A percentile compares a stretch with the other conserved stretches of the same genome.
These are phyloP conservation scores for Podiceps cristatus DNA, from an alignment of 2,113 vertebrate species.

Conservation along the genomic window DNA sequence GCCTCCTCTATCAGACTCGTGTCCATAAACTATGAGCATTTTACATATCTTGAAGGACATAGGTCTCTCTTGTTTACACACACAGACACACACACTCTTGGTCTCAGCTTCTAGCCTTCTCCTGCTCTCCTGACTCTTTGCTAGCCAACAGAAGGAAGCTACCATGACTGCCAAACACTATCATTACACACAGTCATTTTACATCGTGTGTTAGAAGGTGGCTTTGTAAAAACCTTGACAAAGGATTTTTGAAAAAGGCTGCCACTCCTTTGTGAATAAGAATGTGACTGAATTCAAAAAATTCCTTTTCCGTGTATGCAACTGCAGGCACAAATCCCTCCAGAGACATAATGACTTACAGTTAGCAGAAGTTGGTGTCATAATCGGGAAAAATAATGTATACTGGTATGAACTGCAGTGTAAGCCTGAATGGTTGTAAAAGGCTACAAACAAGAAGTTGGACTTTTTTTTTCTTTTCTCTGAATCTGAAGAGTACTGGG, in stretches of 20 bases:
- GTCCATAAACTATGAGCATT: not conserved
- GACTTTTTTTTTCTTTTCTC: not conserved
- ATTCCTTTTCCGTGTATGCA: not conserved
- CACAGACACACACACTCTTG: not conserved
- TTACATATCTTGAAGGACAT: not conserved
- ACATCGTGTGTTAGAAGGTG: not conserved
- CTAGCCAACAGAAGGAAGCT: not conserved
- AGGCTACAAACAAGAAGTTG: not conserved
- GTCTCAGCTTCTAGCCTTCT: not conserved
- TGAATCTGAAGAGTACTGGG: not conserved
- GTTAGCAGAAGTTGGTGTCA: not conserved
- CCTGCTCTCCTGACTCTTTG: not conserved
- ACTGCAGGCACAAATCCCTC: not conserved
- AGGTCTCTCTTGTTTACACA: not conserved
- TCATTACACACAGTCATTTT: not conserved
- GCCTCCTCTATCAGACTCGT: not conserved
- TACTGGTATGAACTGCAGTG: not conserved
- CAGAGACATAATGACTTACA: not conserved
- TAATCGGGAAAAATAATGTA: not conserved
- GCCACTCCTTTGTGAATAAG: not conserved
- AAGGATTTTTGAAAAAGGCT: not conserved
- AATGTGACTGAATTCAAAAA: not conserved
- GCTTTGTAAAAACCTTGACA: not conserved
- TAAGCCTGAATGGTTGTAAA: not conserved
- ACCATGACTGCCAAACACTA: not conserved